These are phyloP conservation scores for Steinernema khuongi DNA, from an alignment of 1,140 invertebrate genomes.

Conservation along the genomic window DNA sequence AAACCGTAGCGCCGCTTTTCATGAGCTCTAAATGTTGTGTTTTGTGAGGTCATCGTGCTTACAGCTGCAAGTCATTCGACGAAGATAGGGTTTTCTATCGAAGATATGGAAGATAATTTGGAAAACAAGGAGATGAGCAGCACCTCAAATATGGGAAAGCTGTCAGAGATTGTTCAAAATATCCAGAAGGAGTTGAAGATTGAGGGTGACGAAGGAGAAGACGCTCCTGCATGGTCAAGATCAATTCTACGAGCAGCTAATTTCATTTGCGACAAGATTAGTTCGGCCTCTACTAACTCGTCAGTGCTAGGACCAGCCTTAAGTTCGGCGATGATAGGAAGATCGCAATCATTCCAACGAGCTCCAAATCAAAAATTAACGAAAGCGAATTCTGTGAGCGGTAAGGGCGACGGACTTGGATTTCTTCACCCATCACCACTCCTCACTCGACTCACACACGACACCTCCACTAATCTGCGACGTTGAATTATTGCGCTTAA, in stretches of 20 bases:
- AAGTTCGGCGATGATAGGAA: slow-evolving; percentile 12
- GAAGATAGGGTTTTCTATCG: neutral
- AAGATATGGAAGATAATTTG: neutral
- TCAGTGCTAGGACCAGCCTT: neutral
- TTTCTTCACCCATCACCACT: slow-evolving; percentile 10
- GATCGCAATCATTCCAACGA: neutral
- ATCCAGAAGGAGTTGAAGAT: slow-evolving; percentile 29
- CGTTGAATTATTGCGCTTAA: neutral
- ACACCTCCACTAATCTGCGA: neutral
- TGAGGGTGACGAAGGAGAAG: slow-evolving; percentile 16
- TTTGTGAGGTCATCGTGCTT: slow-evolving; percentile 1
- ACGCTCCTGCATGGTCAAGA: slow-evolving; percentile 46
- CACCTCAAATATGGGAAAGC: neutral
- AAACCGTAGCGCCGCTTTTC: slow-evolving; percentile 5
- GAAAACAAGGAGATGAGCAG: neutral
- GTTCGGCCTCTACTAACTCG: neutral
- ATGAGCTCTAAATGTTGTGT: slow-evolving; percentile 16
- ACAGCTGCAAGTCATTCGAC: neutral
- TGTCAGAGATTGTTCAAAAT: slow-evolving; percentile 24
- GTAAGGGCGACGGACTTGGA: neutral
- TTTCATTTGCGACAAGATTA: slow-evolving; percentile 52
- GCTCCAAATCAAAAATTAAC: neutral
- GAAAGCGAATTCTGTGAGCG: neutral
- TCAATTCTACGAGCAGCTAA: slow-evolving; percentile 50
- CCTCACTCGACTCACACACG: slow-evolving; percentile 1